A percentile compares a stretch with the other conserved stretches of the same genome.
Conservation (phyloP, 2,113 vertebrate genomes). For the Eidolon helvum region DNA sequence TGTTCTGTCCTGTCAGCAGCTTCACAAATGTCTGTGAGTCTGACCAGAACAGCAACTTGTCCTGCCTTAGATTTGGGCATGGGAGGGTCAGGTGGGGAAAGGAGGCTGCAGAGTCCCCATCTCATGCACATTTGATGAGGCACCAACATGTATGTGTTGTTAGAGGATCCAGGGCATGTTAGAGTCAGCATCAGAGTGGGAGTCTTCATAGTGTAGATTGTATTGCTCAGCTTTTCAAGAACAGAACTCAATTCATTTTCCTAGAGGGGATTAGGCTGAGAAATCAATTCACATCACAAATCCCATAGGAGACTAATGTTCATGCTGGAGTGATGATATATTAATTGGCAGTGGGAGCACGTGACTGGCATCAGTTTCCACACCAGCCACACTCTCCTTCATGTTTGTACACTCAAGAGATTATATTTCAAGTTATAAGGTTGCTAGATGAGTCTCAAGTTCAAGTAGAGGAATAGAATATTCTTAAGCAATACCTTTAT, state of each 20-base stretch:
- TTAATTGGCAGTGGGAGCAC: background rate
- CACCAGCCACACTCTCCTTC: background rate
- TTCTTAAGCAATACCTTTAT: background rate
- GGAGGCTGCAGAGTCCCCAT: background rate
- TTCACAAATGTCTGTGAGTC: background rate
- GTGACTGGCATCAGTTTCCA: background rate
- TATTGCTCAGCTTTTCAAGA: background rate
- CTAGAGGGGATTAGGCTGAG: background rate
- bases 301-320: background rate
- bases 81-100: background rate
- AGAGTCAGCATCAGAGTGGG: background rate
- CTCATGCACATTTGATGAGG: fast-evolving
- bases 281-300: background rate
- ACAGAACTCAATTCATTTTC: background rate
- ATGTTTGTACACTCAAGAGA: background rate
- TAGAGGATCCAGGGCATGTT: background rate
- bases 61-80: background rate
- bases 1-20: background rate
- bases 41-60: background rate
- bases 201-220: background rate
- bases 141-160: background rate
- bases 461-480: background rate
- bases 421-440: background rate
- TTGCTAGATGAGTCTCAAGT: background rate
- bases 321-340: background rate